Evolutionary conservation across 2,113 vertebrate genomes (phyloP).

Genomic region (Eudyptes chrysolophus): DNA sequence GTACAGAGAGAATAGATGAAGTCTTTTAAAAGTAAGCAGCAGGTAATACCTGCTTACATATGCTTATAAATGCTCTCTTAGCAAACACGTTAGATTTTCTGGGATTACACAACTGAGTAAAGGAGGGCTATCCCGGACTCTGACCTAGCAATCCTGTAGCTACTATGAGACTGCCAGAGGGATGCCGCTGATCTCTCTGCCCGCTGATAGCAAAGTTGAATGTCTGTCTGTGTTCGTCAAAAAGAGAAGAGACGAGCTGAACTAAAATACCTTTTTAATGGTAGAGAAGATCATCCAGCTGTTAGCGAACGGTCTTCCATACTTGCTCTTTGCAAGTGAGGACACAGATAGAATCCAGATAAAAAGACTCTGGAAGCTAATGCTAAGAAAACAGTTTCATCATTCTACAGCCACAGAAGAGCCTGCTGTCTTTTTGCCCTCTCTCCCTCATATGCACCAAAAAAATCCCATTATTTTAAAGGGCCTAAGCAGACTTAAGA

Average conservation of each 20-base stretch:
- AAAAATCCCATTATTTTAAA: neutral
- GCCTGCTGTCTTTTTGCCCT: neutral
- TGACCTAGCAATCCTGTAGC: neutral
- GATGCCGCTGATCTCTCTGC: neutral
- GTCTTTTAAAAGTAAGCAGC: neutral
- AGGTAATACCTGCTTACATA: neutral
- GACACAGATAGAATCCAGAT: neutral
- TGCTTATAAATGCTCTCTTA: neutral
- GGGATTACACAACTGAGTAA: neutral
- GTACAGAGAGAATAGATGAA: neutral
- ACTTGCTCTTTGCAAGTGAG: neutral
- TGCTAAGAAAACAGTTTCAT: neutral
- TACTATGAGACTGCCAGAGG: neutral
- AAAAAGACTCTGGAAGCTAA: neutral
- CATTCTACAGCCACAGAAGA: neutral
- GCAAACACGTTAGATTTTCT: neutral
- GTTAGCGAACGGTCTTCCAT: neutral
- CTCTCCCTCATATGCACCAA: neutral
- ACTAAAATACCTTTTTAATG: neutral
- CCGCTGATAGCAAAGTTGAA: neutral
- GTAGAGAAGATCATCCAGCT: neutral
- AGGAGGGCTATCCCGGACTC: neutral
- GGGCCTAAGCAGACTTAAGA: neutral
- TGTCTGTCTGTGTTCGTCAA: neutral
- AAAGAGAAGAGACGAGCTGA: neutral